A percentile compares a stretch with the other conserved stretches of the same genome.
Conservation (phyloP, 2,113 vertebrate species). For the Mirounga angustirostris region DNA sequence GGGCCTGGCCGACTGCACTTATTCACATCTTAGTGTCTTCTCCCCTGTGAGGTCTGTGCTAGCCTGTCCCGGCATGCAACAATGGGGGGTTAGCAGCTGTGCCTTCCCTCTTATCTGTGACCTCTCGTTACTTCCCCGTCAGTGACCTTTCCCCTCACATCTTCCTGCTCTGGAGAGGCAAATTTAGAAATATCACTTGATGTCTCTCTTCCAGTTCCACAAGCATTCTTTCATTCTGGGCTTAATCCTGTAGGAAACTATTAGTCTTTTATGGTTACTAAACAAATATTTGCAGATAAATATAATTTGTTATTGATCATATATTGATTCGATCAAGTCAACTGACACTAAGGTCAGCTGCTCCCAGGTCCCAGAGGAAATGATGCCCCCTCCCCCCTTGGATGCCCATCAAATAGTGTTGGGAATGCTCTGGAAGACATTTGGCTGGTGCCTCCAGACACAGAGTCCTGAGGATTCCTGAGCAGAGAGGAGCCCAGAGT, state of each 20-base stretch:
- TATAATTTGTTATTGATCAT: background rate
- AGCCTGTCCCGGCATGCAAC: background rate
- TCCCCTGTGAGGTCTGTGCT: background rate
- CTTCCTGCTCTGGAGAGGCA: background rate
- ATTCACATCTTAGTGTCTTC: background rate
- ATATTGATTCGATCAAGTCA: background rate
- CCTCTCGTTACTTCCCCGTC: background rate
- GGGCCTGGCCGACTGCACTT: background rate
- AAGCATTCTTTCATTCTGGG: conserved; percentile 36
- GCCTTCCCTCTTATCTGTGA: background rate
- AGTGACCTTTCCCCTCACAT: background rate
- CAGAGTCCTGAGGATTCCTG: background rate
- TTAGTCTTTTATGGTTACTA: background rate
- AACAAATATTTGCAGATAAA: conserved; percentile 42
- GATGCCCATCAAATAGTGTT: background rate
- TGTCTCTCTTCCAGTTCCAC: background rate
- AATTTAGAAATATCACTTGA: background rate
- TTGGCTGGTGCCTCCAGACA: background rate
- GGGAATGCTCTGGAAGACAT: background rate
- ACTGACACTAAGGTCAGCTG: background rate
- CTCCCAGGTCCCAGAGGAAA: background rate
- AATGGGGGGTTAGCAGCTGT: background rate
- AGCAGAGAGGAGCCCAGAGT: background rate
- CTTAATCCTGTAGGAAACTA: background rate
- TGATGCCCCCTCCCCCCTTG: background rate